These are phyloP conservation scores for Gadopsis marmoratus DNA, from an alignment of 2,797 vertebrate species.

Conservation along the genomic window DNA sequence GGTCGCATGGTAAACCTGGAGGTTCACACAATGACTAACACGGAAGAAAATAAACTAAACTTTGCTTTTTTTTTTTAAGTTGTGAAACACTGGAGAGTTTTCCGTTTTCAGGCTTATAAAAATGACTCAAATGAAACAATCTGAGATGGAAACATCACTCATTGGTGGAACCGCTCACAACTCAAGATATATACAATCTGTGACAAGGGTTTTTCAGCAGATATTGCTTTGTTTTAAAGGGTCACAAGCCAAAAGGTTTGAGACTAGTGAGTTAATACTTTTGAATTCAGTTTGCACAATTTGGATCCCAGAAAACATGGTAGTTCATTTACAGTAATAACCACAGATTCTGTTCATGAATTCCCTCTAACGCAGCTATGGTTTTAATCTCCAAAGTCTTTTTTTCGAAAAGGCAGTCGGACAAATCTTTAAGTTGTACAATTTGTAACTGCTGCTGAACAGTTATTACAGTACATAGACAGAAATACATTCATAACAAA, in stretches of 20 bases:
- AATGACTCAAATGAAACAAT: neutral
- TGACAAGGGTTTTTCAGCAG: neutral
- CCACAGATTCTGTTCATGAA: neutral
- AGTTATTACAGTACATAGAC: slow-evolving; percentile 15
- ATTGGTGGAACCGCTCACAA: neutral
- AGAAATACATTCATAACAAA: slow-evolving; percentile 14
- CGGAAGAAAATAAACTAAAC: neutral
- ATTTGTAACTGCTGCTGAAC: slow-evolving; percentile 23
- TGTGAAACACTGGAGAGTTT: neutral
- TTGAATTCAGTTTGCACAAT: neutral
- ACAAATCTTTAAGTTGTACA: slow-evolving; percentile 10
- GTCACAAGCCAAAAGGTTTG: neutral
- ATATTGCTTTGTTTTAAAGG: neutral
- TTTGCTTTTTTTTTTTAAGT: neutral
- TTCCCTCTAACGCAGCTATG: neutral
- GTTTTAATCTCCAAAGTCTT: slow-evolving; percentile 12
- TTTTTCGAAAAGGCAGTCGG: slow-evolving; percentile 19
- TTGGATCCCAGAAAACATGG: neutral
- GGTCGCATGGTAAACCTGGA: neutral
- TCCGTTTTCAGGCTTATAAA: neutral
- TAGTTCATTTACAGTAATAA: neutral
- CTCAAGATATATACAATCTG: neutral
- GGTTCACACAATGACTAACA: neutral
- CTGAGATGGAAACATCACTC: neutral
- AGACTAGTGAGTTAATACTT: neutral